Base-by-base conservation (phyloP, 2,797 vertebrate species). In the Synaphobranchus kaupii region DNA sequence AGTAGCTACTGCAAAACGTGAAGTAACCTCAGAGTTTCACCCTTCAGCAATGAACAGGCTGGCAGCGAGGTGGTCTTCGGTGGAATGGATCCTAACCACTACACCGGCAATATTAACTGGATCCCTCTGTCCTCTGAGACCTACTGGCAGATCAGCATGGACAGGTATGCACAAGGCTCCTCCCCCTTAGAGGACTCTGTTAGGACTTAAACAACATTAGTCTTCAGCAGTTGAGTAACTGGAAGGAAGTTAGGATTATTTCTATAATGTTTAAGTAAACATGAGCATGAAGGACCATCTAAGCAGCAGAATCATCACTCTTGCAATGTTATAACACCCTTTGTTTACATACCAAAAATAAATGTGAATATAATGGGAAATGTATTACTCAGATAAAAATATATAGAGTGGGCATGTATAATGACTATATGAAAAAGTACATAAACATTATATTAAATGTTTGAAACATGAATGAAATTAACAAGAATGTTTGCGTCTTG, bases 101-200 rank as follows among this genome's bases (percentile, higher is more conserved):
- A 82, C 85, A 68, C 88, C 28, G 88, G 88, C 25, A 20, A 5
- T 47, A 81, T 88, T n/a, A 52, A 63, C 85, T 88, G 88, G 88
- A 25, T 86, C 4, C 85, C 85, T 0, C 47, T 88, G 22, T 84
- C 85, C 34, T 44, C 81, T 12, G 66, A 88, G 81, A 63, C 56
- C 81, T 88, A 88, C 85, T 88, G 88, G 88, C 84, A 88, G 82
- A 88, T 86, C 81, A 68, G 34, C 34, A 68, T 88, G 63, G 82
- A 86, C 20, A 88, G 66, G 88, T 88, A 78, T 44, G 88, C 22
- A 48, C 22, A 28, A n/a, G n/a, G 25, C 44, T 8, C 47, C 20
- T 73, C 60, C 39, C 68, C 48, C 22, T 22, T 8, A 8, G 25
- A 34, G 39, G 78, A n/a, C 13, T n/a, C 47, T 48, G 10, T 47